Evolutionary conservation across 2,797 vertebrate genomes (phyloP).

Genomic region (Acomys russatus): DNA sequence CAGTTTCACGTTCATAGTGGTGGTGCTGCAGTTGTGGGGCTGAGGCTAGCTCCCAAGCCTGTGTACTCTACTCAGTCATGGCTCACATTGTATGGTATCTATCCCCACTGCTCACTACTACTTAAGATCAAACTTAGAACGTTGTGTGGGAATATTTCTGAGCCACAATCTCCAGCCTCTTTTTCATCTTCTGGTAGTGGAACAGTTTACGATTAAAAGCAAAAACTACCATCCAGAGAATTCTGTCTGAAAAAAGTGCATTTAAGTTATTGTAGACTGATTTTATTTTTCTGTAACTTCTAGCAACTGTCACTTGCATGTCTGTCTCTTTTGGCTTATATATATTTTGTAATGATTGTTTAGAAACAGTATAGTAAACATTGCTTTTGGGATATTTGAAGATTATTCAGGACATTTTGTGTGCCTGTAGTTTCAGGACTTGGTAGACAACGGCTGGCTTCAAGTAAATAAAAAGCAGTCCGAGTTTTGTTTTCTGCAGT

Average conservation of each 20-base stretch:
- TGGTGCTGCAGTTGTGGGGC: neutral
- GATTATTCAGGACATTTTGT: conserved; percentile 63
- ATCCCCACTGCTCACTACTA: neutral
- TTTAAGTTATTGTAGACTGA: conserved; percentile 43
- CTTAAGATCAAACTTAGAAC: neutral
- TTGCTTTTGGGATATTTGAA: conserved; percentile 64
- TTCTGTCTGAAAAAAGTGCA: conserved; percentile 39
- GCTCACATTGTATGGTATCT: neutral
- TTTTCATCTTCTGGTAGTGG: conserved; percentile 43
- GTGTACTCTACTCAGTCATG: neutral
- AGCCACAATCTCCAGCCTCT: neutral
- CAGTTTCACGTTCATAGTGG: neutral
- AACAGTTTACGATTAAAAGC: conserved; percentile 57
- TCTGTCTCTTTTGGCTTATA: neutral
- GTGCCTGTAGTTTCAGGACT: conserved; percentile 65
- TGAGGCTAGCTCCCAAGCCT: neutral
- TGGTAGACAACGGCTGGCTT: conserved; percentile 45
- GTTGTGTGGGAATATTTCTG: neutral
- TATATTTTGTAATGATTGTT: conserved; percentile 47
- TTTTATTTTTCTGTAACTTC: conserved; percentile 35
- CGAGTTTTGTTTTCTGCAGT: conserved; percentile 77
- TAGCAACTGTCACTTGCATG: neutral
- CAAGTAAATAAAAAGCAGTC: conserved; percentile 64
- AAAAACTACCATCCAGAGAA: neutral
- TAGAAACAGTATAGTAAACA: conserved; percentile 54